phyloP scores from a whole-genome alignment of 2,797 vertebrate genomes.

The Enteromius trimaculatus region DNA sequence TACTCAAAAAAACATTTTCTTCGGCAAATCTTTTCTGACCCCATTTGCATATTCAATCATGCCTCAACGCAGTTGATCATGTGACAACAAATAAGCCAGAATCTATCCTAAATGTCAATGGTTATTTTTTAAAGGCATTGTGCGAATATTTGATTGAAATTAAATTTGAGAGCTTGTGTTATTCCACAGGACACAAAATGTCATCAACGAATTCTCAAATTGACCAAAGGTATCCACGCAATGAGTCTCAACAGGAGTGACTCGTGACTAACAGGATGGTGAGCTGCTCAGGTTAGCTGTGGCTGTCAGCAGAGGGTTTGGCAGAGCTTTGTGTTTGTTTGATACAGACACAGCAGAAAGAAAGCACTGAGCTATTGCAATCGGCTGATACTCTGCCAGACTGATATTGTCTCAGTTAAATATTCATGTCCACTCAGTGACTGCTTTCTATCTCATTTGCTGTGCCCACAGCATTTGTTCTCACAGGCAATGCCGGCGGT shows the following conservation, averaged over 20 bases:
- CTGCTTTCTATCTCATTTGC: conserved; percentile 40
- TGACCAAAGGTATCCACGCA: conserved; percentile 44
- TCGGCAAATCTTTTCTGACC: not conserved
- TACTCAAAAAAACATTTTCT: not conserved
- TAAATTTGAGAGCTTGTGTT: conserved; percentile 1
- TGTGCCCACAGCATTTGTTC: conserved; percentile 33
- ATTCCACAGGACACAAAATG: not conserved
- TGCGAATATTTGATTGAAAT: not conserved
- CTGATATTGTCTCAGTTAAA: conserved; percentile 31
- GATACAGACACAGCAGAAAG: not conserved
- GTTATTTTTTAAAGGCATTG: not conserved
- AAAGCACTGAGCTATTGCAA: conserved; percentile 22
- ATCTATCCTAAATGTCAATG: not conserved
- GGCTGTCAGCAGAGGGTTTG: not conserved
- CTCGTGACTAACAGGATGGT: conserved; percentile 21
- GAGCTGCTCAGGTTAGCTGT: conserved; percentile 3
- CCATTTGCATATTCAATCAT: not conserved
- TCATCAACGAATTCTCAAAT: conserved; percentile 20
- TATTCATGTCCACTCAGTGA: conserved; percentile 39
- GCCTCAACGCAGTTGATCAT: not conserved
- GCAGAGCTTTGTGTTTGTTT: conserved; percentile 1
- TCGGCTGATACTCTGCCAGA: conserved; percentile 23
- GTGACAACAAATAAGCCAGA: not conserved
- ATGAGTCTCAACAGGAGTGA: conserved; percentile 31
- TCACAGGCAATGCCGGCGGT: not conserved